phyloP scores from a whole-genome alignment of 2,113 vertebrate species.

The Stomatorhinus ivindoensis region DNA sequence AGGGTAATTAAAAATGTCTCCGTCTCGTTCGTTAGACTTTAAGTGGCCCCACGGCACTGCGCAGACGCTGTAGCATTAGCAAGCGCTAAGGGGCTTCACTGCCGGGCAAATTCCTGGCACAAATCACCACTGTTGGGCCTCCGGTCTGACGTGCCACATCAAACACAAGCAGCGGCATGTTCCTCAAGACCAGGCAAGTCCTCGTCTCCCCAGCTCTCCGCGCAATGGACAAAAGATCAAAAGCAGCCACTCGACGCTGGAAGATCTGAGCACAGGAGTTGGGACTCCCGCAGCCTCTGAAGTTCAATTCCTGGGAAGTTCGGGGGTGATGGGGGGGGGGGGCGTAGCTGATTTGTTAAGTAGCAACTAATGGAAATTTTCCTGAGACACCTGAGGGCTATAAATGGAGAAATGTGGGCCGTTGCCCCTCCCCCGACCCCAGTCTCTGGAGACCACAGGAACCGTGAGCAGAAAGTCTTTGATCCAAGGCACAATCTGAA shows the following conservation, averaged over 20 bases:
- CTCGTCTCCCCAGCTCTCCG: not conserved
- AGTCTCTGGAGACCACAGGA: not conserved
- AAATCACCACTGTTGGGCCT: not conserved
- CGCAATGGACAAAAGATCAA: constrained; percentile 16
- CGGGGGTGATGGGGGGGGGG: not conserved
- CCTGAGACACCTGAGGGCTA: constrained; percentile 28
- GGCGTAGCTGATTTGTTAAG: constrained; percentile 4
- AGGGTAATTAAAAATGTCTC: not conserved
- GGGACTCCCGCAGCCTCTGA: not conserved
- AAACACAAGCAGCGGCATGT: not conserved
- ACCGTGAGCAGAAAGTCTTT: not conserved
- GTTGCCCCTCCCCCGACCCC: not conserved
- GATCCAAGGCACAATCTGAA: not conserved
- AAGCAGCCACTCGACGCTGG: not conserved
- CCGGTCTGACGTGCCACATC: not conserved
- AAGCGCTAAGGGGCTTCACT: not conserved
- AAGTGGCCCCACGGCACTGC: not conserved
- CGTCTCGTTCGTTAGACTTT: not conserved
- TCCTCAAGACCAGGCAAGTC: constrained; percentile 2
- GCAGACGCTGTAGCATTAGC: constrained; percentile 13
- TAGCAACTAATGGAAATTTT: constrained; percentile 25
- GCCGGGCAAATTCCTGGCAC: not conserved
- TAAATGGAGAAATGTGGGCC: constrained; percentile 32
- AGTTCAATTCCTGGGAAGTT: constrained; percentile 1
- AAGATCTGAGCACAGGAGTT: constrained; percentile 4